These are phyloP conservation scores for Varecia variegata DNA, from an alignment of 2,797 vertebrate genomes.

Conservation along the genomic window DNA sequence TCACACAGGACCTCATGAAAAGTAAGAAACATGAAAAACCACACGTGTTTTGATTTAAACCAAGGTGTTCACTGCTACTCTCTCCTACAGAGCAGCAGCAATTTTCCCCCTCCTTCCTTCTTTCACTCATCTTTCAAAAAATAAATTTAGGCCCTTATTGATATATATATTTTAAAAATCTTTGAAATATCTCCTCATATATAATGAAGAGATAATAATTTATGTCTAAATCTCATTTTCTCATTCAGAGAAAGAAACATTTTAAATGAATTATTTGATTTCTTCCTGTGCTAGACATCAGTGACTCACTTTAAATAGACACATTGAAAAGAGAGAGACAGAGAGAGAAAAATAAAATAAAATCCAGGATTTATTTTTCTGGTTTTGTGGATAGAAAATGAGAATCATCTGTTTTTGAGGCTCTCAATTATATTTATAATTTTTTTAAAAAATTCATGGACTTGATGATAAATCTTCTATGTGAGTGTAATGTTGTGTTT, in stretches of 20 bases:
- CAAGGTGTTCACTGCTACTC: neutral
- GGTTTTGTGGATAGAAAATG: neutral
- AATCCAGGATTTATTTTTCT: neutral
- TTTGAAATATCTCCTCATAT: neutral
- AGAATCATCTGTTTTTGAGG: neutral
- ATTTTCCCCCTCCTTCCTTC: neutral
- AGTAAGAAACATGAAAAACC: neutral
- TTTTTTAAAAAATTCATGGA: neutral
- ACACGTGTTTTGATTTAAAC: neutral
- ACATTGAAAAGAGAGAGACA: neutral
- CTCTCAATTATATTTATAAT: neutral
- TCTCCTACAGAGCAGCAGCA: neutral
- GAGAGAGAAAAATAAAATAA: neutral
- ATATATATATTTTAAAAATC: neutral
- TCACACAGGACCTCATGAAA: neutral
- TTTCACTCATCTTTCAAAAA: neutral
- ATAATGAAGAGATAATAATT: neutral
- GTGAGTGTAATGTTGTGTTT: neutral
- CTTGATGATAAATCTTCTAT: neutral
- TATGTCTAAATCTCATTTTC: slow-evolving; percentile 1
- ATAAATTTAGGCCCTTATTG: neutral
- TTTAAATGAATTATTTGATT: slow-evolving; percentile 32
- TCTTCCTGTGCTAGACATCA: neutral
- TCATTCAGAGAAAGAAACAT: slow-evolving; percentile 3
- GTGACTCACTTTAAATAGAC: neutral